Evolutionary conservation across 2,797 vertebrate species (phyloP).

Genomic region (Trachurus trachurus): DNA sequence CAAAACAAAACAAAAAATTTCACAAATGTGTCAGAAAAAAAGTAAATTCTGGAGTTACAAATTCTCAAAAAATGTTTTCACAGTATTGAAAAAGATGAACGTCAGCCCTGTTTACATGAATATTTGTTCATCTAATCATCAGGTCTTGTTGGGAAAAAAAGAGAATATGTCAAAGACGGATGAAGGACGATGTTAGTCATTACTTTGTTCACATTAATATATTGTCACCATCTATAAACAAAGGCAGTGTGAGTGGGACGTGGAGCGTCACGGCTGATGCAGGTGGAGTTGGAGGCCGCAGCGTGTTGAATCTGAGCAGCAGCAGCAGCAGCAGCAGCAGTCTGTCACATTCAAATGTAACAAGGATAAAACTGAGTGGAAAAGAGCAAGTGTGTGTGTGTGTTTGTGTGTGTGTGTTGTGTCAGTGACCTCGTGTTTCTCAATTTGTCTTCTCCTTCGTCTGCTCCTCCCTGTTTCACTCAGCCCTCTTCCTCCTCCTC

Average conservation of each 20-base stretch:
- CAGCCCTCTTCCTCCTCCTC: not conserved
- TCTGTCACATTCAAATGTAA: slow-evolving; percentile 18
- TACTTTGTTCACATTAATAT: too few relatives aligned
- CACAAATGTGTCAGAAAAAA: too few relatives aligned
- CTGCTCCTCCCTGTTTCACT: slow-evolving; percentile 30
- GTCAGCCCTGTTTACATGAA: too few relatives aligned
- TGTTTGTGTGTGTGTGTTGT: not conserved
- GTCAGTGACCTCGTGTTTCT: slow-evolving; percentile 47
- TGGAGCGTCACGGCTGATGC: fast-evolving
- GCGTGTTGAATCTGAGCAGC: slow-evolving; percentile 15
- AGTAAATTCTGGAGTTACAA: too few relatives aligned
- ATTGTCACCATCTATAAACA: too few relatives aligned
- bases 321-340: not conserved
- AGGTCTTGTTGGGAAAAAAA: too few relatives aligned
- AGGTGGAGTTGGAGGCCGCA: not conserved
- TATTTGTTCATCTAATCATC: too few relatives aligned
- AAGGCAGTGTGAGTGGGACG: not conserved
- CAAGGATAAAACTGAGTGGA: slow-evolving; percentile 12
- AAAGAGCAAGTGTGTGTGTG: slow-evolving; percentile 15
- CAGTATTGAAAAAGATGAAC: too few relatives aligned
- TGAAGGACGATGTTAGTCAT: too few relatives aligned
- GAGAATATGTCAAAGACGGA: too few relatives aligned
- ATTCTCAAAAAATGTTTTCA: too few relatives aligned
- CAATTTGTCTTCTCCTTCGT: slow-evolving; percentile 35
- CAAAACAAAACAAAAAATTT: too few relatives aligned